phyloP scores from a whole-genome alignment of 2,797 vertebrate genomes.

The Onychomys arenicola region DNA sequence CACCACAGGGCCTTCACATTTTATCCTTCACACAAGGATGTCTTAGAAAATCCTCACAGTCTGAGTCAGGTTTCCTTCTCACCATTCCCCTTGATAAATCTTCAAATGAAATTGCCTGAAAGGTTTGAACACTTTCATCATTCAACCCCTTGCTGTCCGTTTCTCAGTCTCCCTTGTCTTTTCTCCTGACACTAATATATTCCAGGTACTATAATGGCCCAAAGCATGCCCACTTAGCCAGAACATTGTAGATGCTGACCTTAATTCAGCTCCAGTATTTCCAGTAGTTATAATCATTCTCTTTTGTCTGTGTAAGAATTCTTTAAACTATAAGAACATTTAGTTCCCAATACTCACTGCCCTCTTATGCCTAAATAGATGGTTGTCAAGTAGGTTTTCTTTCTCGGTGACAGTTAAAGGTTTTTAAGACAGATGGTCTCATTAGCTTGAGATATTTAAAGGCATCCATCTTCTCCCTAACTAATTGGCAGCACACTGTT shows the following conservation, averaged over 20 bases:
- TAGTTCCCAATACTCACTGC: slow-evolving; percentile 35
- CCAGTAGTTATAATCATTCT: slow-evolving; percentile 31
- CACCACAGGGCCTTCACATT: no score
- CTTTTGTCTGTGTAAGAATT: slow-evolving; percentile 44
- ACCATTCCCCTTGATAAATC: neutral
- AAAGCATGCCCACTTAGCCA: neutral
- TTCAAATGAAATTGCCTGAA: slow-evolving; percentile 1
- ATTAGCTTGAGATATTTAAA: slow-evolving; percentile 64
- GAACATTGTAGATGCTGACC: slow-evolving; percentile 24
- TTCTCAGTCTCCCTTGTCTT: neutral
- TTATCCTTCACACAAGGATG: neutral
- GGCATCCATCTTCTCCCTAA: slow-evolving; percentile 42
- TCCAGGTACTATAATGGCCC: neutral
- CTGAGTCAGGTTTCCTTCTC: neutral
- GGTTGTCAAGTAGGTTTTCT: slow-evolving; percentile 56
- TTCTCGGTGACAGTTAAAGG: slow-evolving; percentile 43
- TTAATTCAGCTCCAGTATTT: neutral
- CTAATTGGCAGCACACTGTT: slow-evolving; percentile 41
- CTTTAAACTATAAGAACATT: slow-evolving; percentile 27
- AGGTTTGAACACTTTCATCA: neutral
- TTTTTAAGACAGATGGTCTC: slow-evolving; percentile 65
- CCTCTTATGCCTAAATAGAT: slow-evolving; percentile 65
- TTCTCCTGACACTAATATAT: slow-evolving; percentile 13
- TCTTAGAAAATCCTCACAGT: slow-evolving; percentile 11
- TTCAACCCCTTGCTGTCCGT: neutral